Evolutionary conservation across 2,797 vertebrate species (phyloP), one percentile per base, ranked within the genome.

Genomic region (Chrysocyon brachyurus): DNA sequence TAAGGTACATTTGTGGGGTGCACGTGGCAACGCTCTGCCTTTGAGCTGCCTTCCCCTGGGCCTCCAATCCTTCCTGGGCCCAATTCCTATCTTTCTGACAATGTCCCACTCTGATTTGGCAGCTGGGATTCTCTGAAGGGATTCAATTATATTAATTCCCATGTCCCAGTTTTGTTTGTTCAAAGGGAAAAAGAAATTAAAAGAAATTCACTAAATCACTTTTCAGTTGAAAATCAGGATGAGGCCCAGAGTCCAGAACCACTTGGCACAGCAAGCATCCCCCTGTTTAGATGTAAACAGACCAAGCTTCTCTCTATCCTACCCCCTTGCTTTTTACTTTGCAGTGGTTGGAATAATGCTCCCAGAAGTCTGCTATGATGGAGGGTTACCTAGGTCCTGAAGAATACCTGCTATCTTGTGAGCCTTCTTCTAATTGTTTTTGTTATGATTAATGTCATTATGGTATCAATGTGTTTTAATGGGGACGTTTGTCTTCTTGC

Each of bases 61-160:
- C 6, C 26, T 14, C 40, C 22, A n/a, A 1, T 4, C 10, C 10
- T 64, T 52, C 24, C 84, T 94, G 94, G 93, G 94, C 94, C 91
- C 84, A 19, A 8, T 90, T 96, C 78, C 95, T 97, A 87, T 97
- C 94, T 94, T 87, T 2, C 22, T 95, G 97, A 97, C 96, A 97
- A 96, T 52, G 82, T 96, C 85, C 26, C 28, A 28, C 89, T 88
- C 82, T 94, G 82, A 96, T 54, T 66, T 2, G 5, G 90, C 96
- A 97, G 46, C 78, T 91, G 91, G 63, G 79, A 91, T 90, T 54
- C 0, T 95, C 98, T 54, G 81, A 87, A 98, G 96, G 87, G 96
- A 66, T 75, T 97, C 92, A 92, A 21, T 46, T 96, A 75, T 78
- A 56, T 97, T 96, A 95, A 97, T 98, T 97, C 97, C 93, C 92